Evolutionary conservation across 2,888 invertebrate species (phyloP).

Genomic region (Apantesis nais): DNA sequence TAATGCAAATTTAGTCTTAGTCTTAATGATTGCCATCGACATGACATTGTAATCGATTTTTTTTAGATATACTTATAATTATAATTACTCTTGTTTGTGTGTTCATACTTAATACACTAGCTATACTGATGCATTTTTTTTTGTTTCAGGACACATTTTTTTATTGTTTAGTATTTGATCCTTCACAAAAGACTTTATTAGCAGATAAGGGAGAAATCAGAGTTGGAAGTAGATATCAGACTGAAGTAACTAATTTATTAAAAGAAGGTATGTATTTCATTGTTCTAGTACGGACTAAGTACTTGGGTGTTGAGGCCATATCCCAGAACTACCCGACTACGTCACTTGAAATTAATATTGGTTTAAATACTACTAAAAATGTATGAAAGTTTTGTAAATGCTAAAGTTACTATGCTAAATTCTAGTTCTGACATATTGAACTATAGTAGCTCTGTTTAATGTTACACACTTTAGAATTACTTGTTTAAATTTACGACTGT

Average conservation of each 20-base stretch:
- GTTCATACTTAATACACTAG: conserved; percentile 5
- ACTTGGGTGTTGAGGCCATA: neutral
- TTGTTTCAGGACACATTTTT: conserved; percentile 97
- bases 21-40: too few species aligned
- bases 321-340: neutral
- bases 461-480: neutral
- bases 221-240: conserved; percentile 98
- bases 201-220: conserved; percentile 99
- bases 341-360: neutral
- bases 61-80: conserved; percentile 6
- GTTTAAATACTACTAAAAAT: neutral
- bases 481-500: neutral
- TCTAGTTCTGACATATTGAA: neutral
- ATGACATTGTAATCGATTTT: conserved; percentile 17
- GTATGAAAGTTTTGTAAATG: neutral
- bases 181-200: conserved; percentile 98
- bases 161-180: conserved; percentile 99
- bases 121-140: conserved; percentile 51
- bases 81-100: neutral
- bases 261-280: conserved; percentile 88
- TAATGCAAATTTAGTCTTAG: neutral
- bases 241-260: conserved; percentile 94
- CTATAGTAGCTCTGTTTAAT: neutral
- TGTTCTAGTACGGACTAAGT: neutral
- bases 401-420: neutral